Conservation (phyloP, 1,140 invertebrate genomes). For the Monochamus saltuarius region DNA sequence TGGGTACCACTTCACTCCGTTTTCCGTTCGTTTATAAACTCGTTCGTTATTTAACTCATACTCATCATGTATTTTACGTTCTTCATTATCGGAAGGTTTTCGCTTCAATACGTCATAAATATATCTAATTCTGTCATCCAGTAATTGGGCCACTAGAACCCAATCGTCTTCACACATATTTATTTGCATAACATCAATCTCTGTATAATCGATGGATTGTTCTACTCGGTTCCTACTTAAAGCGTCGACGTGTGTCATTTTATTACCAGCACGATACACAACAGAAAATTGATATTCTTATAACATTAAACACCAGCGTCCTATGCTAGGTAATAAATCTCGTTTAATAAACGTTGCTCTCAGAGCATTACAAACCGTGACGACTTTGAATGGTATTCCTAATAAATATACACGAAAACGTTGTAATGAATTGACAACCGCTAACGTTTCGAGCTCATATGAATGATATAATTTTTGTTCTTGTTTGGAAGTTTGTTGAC, state of each 20-base stretch:
- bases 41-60: too few species aligned
- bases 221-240: constrained; percentile 46
- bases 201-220: too few species aligned
- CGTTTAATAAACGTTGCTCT: constrained; percentile 39
- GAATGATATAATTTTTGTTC: constrained; percentile 46
- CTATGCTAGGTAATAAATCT: constrained; percentile 42
- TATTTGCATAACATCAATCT: too few species aligned
- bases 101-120: too few species aligned
- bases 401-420: constrained; percentile 46
- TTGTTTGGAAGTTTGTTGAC: constrained; percentile 7
- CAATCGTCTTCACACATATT: too few species aligned
- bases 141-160: too few species aligned
- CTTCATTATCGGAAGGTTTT: too few species aligned
- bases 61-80: too few species aligned
- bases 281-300: constrained; percentile 45
- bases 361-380: constrained; percentile 49
- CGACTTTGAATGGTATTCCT: constrained; percentile 44
- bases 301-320: constrained; percentile 45
- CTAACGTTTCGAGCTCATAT: constrained; percentile 49
- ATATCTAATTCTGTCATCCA: too few species aligned
- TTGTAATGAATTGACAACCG: constrained; percentile 38
- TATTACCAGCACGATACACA: constrained; percentile 43
- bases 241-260: constrained; percentile 47
- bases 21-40: too few species aligned
- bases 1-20: too few species aligned